Evolutionary conservation across 2,888 invertebrate genomes (phyloP), one percentile per base, ranked within the genome.

Genomic region (Nomada ferruginata): DNA sequence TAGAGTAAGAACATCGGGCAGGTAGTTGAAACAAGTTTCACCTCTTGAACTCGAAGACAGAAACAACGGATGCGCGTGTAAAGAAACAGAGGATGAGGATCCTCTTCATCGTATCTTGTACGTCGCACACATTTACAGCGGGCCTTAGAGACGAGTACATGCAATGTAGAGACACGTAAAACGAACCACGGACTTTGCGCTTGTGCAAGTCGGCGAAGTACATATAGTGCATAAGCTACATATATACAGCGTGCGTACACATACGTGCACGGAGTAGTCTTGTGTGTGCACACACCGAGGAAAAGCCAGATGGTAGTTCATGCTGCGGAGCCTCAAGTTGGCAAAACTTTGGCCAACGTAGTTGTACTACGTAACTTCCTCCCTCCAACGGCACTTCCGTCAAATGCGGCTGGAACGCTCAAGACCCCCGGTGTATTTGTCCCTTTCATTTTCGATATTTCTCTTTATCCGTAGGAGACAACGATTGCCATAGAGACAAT

Each of bases 11-110:
- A 85, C 82, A 76, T 20, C 64, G 78, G 78, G 79, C 77, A 76
- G 84, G 64, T 87, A 77, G 82, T 85, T 85, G 83, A 89, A 89
- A 86, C 89, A 89, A 89, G 85, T 86, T 87, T 83, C 79, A 68
- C 82, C 82, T 84, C 87, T 85, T 85, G 81, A 87, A 89, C 86
- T 87, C 85, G 81, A 87, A 89, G 89, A 85, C 71, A 76, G 64
- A 73, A 66, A 79, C 82, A 82, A 66, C 70, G 81, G 64, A 75
- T 20, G 72, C 66, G 65, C 64, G 79, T 68, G 83, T 44, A 84
- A 77, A 85, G 84, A 84, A 76, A 84, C 70, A 73, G 84, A 78
- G 83, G 82, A 78, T 68, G 75, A 83, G 73, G 57, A 76, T 85
- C 81, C 86, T 81, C 82, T 84, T 79, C 75, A 85, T 82, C 82